These are phyloP conservation scores for Nudaria mundana DNA, from an alignment of 2,888 invertebrate species.

Conservation along the genomic window DNA sequence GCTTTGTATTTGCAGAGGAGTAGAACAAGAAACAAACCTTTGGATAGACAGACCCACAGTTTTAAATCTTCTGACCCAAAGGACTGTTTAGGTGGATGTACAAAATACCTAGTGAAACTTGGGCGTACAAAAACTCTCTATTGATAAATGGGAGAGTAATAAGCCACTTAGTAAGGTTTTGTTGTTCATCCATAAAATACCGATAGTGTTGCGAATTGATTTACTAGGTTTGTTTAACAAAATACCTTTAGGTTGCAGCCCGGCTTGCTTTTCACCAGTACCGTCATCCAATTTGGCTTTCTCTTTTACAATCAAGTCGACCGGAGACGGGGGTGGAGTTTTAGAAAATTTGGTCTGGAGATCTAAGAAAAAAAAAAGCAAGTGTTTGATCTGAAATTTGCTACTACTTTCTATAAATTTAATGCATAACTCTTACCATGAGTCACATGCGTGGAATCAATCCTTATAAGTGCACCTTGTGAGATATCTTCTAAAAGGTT, in stretches of 20 bases:
- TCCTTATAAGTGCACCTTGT: constrained; percentile 72
- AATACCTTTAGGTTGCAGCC: constrained; percentile 74
- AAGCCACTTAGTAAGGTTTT: no score
- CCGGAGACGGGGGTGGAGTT: constrained; percentile 87
- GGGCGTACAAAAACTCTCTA: no score
- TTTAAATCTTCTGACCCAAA: no score
- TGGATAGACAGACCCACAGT: no score
- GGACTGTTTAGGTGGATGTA: no score
- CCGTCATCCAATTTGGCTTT: constrained; percentile 68
- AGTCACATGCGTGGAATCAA: constrained; percentile 73
- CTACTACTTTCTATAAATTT: not conserved
- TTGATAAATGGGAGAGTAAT: no score
- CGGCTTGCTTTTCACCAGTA: constrained; percentile 60
- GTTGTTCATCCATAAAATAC: not conserved
- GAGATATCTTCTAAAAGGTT: constrained; percentile 77
- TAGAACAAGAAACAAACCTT: no score
- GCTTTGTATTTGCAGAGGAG: no score
- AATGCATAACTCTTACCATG: constrained; percentile 54
- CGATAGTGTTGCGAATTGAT: not conserved
- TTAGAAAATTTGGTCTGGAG: constrained; percentile 84
- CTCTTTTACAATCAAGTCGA: constrained; percentile 81
- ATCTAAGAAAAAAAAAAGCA: constrained; percentile 59
- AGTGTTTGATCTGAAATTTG: not conserved
- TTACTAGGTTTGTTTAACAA: not conserved
- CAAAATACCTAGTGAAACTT: no score